phyloP scores from a whole-genome alignment of 1,140 invertebrate genomes.

The Heliothis subflexa region DNA sequence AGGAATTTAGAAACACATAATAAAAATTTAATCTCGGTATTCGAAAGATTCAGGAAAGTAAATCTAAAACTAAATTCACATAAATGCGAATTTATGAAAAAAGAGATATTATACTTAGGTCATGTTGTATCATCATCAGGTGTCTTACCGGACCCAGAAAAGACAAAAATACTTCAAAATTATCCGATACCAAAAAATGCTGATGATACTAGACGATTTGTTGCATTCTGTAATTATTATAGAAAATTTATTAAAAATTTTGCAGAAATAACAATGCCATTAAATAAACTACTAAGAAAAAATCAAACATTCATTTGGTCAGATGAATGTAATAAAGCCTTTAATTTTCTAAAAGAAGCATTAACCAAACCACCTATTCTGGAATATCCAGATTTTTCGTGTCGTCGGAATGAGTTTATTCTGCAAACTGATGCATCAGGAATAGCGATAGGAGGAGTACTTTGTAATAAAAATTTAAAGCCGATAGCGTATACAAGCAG shows the following conservation, averaged over 20 bases:
- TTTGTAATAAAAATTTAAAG: constrained; percentile 31
- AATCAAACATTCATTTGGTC: constrained; percentile 38
- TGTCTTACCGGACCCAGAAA: constrained; percentile 7
- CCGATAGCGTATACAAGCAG: constrained; percentile 50
- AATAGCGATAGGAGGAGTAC: constrained; percentile 39
- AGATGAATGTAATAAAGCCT: constrained; percentile 36
- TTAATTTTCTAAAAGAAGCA: constrained; percentile 36
- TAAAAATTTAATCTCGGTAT: not conserved
- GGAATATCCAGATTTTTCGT: too few relatives aligned
- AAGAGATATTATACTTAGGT: too few relatives aligned
- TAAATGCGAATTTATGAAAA: not conserved
- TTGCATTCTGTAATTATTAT: too few relatives aligned
- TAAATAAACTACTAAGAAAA: constrained; percentile 3
- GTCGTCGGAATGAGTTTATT: too few relatives aligned
- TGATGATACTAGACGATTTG: too few relatives aligned
- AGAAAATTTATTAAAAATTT: too few relatives aligned
- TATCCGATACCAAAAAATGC: not conserved
- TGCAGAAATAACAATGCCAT: not conserved
- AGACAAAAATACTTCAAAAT: constrained; percentile 9
- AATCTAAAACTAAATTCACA: constrained; percentile 1
- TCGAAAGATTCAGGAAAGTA: constrained; percentile 14
- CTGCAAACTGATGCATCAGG: too few relatives aligned
- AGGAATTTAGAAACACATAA: not conserved
- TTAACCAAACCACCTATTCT: too few relatives aligned
- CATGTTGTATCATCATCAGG: not conserved